phyloP scores from a whole-genome alignment of 2,797 vertebrate genomes.

The Takifugu rubripes region DNA sequence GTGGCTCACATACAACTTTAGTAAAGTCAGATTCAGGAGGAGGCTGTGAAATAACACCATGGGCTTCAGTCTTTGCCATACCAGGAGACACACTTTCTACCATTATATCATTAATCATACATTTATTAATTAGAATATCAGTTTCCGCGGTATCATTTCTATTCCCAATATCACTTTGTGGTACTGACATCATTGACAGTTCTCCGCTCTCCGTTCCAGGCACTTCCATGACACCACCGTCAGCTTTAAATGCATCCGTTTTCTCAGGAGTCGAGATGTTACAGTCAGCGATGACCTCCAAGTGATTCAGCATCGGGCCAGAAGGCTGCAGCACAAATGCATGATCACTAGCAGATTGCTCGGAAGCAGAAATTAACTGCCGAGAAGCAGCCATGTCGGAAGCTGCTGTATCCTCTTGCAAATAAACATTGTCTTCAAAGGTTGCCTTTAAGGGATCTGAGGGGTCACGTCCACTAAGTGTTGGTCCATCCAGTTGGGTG shows the following conservation, averaged over 20 bases:
- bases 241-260: slow-evolving; percentile 21
- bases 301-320: slow-evolving; percentile 74
- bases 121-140: slow-evolving; percentile 7
- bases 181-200: slow-evolving; percentile 5
- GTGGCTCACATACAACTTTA: slow-evolving; percentile 34
- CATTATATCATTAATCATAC: slow-evolving; percentile 7
- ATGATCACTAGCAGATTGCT: slow-evolving; percentile 37
- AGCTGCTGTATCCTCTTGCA: slow-evolving; percentile 32
- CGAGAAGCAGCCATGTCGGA: slow-evolving; percentile 31
- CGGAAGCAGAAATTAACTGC: slow-evolving; percentile 30
- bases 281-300: slow-evolving; percentile 64
- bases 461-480: slow-evolving; percentile 15
- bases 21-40: slow-evolving; percentile 23
- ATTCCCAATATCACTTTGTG: not conserved
- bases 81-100: slow-evolving; percentile 9
- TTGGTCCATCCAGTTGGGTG: slow-evolving; percentile 32
- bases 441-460: slow-evolving; percentile 8
- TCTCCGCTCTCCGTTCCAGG: slow-evolving; percentile 21
- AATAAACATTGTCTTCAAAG: slow-evolving; percentile 12
- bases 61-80: slow-evolving; percentile 17
- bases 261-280: slow-evolving; percentile 53
- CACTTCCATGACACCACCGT: slow-evolving; percentile 20
- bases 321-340: slow-evolving; percentile 45
- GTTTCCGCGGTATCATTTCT: slow-evolving; percentile 12
- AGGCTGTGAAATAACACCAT: slow-evolving; percentile 26